phyloP scores from a whole-genome alignment of 1,140 invertebrate species.

The Anastrepha obliqua region DNA sequence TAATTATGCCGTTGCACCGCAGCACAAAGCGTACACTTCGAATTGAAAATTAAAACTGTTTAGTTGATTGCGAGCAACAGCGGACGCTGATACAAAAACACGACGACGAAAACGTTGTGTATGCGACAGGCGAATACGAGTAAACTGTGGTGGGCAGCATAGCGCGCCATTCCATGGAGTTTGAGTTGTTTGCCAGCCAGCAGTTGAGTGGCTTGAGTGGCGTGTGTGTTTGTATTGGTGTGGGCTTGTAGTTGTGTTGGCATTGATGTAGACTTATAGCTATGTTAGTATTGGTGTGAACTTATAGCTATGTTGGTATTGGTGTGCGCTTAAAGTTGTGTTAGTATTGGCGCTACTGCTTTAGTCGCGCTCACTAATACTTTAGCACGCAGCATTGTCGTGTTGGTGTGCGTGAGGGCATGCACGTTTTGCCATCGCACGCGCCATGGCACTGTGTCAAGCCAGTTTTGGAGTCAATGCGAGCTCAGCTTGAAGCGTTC shows the following conservation, averaged over 20 bases:
- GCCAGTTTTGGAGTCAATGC: neutral
- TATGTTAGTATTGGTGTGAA: too few species aligned
- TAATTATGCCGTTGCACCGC: conserved; percentile 69
- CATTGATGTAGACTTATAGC: neutral
- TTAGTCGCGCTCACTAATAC: neutral
- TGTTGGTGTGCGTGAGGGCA: neutral
- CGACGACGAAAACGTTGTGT: neutral
- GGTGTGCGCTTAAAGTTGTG: neutral
- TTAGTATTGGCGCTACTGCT: neutral
- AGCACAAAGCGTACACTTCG: conserved; percentile 72
- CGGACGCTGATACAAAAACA: conserved; percentile 41
- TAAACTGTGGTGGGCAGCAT: neutral
- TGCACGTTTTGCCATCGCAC: neutral
- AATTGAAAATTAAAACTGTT: conserved; percentile 70
- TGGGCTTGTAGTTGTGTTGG: neutral
- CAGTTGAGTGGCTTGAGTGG: conserved; percentile 7
- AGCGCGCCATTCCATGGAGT: neutral
- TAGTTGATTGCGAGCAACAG: conserved; percentile 62
- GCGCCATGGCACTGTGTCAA: neutral
- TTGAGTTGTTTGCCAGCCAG: conserved; percentile 14
- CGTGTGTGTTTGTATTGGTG: neutral
- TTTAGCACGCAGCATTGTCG: neutral
- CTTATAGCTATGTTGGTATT: neutral
- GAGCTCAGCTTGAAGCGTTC: neutral
- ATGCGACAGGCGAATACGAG: neutral